Base-by-base conservation (phyloP, 2,113 vertebrate genomes). In the Heliornis fulica region DNA sequence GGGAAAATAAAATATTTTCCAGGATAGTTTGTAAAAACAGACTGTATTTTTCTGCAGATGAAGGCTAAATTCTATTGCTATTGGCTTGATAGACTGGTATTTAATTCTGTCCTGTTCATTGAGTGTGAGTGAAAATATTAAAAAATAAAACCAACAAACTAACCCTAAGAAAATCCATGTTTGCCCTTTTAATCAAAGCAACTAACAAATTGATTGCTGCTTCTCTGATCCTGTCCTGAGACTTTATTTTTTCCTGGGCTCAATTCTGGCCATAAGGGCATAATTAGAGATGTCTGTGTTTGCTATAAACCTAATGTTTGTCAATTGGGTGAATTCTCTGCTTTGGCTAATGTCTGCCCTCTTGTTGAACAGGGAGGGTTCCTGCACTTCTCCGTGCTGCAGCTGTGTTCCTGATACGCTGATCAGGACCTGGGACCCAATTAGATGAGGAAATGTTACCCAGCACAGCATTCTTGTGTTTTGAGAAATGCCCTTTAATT, bases 1-100 rank as follows among this genome's bases (percentile, higher is more conserved):
- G 64, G n/a, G 85, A 81, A 91, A 94, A 83, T 25, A 81, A 84
- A 87, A 51, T 60, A 63, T 79, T 92, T 95, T 90, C 68, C 53
- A 81, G 38, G 32, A 18, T 25, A 50, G n/a, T 60, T 94, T 68
- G 38, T 86, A 59, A 70, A 92, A 90, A 46, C 14, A 28, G 26
- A 8, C 46, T 89, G 11, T 63, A 15, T 95, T 93, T 90, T 59
- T 38, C 11, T 83, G 15, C 29, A 59, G 12, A 56, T 63, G 46
- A 72, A 70, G 25, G 32, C 41, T 80, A 26, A 72, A 69, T 85
- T 96, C n/a, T 70, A 20, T 88, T 65, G 15, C 28, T 83, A 15
- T 70, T 92, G 71, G 18, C 46, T 61, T 70, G 25, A 40, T 63
- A 14, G 10, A 36, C 15, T 69, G 21, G 4, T 78, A 41, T 68